phyloP scores from a whole-genome alignment of 1,140 invertebrate genomes.

The Pseudobourletiella spinata region DNA sequence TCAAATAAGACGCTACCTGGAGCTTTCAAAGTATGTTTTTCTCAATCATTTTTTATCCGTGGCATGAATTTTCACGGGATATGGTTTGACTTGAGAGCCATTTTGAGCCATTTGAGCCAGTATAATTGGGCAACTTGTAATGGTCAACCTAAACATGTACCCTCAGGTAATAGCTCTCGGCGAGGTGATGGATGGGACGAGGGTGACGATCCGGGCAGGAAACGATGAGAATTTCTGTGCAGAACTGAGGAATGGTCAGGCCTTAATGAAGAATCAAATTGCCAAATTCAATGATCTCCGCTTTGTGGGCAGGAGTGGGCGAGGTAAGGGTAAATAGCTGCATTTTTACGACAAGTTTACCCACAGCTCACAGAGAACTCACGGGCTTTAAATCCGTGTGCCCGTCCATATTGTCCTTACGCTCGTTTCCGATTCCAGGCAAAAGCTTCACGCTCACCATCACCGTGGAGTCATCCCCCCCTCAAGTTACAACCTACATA shows the following conservation, averaged over 20 bases:
- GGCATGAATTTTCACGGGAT: too few species aligned
- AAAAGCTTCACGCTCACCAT: conserved; percentile 97
- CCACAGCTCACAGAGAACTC: too few species aligned
- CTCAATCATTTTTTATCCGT: background rate
- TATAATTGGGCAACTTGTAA: background rate
- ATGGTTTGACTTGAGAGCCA: too few species aligned
- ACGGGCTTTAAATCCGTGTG: too few species aligned
- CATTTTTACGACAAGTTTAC: too few species aligned
- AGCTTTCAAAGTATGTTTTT: conserved; percentile 64
- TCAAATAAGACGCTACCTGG: conserved; percentile 95
- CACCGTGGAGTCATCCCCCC: conserved; percentile 81
- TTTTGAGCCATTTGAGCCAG: too few species aligned
- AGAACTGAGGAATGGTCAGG: conserved; percentile 84
- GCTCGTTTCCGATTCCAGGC: conserved; percentile 52
- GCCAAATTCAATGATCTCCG: conserved; percentile 97
- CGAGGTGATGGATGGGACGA: conserved; percentile 87
- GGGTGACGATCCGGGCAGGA: conserved; percentile 88
- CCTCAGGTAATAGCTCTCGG: conserved; percentile 65
- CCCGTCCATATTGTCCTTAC: too few species aligned
- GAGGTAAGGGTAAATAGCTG: conserved; percentile 64
- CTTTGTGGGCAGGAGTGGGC: conserved; percentile 91
- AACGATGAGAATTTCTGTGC: conserved; percentile 97
- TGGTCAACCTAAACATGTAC: background rate
- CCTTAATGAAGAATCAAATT: conserved; percentile 94
- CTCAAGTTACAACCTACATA: conserved; percentile 92